These are phyloP conservation scores for Apodemus sylvaticus DNA, from an alignment of 2,113 vertebrate genomes.

Conservation along the genomic window DNA sequence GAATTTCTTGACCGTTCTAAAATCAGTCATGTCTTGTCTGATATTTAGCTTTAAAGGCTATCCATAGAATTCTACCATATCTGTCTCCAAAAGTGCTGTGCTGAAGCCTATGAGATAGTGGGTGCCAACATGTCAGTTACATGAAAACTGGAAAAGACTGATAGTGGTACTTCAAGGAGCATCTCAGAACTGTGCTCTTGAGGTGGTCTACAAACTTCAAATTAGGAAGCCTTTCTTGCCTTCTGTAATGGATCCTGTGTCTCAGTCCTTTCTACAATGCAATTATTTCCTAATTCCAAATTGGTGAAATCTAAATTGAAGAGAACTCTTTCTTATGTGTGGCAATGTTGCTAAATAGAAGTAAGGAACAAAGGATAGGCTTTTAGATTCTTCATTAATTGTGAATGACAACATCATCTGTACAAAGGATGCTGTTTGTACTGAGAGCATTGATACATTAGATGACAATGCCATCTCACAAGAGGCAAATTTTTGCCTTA, in stretches of 20 bases:
- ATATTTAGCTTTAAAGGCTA: not conserved
- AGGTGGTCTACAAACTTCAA: not conserved
- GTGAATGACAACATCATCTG: not conserved
- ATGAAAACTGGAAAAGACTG: not conserved
- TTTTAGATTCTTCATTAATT: conserved; percentile 4
- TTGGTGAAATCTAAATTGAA: not conserved
- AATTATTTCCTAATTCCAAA: not conserved
- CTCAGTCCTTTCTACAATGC: not conserved
- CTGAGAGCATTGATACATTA: not conserved
- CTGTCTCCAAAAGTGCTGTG: not conserved
- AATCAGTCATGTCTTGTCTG: not conserved
- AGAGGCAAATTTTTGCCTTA: not conserved
- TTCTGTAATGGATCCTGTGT: not conserved
- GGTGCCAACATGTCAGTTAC: not conserved
- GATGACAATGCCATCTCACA: not conserved
- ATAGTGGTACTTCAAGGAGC: not conserved
- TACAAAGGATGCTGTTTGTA: not conserved
- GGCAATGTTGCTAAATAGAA: not conserved
- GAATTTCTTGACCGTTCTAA: not conserved
- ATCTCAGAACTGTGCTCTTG: not conserved
- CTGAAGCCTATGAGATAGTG: not conserved
- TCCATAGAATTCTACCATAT: not conserved
- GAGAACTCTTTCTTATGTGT: not conserved
- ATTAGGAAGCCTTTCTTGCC: not conserved
- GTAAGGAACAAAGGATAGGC: not conserved